phyloP scores from a whole-genome alignment of 2,888 invertebrate species.

The Scaptomyza flava region DNA sequence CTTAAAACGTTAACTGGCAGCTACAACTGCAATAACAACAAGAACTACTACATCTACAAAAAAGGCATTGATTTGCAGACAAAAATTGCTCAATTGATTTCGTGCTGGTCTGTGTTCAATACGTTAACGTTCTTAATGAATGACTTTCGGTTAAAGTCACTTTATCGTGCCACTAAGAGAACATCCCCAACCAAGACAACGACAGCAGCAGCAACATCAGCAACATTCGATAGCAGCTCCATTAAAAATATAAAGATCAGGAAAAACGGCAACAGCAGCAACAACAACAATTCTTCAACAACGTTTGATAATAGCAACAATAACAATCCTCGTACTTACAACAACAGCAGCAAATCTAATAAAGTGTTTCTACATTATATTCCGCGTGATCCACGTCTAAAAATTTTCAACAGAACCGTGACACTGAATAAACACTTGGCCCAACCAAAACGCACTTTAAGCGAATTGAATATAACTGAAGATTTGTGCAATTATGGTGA shows the following conservation, averaged over 20 bases:
- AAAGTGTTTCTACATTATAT: slow-evolving; percentile 84
- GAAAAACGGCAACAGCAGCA: slow-evolving; percentile 39
- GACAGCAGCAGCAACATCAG: slow-evolving; percentile 41
- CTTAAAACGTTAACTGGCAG: slow-evolving; percentile 58
- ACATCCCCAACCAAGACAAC: slow-evolving; percentile 43
- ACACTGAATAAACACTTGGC: slow-evolving; percentile 80
- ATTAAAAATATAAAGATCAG: slow-evolving; percentile 28
- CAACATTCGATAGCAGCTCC: slow-evolving; percentile 43
- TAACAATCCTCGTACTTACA: slow-evolving; percentile 81
- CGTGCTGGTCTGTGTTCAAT: slow-evolving; percentile 75
- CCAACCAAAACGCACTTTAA: slow-evolving; percentile 50
- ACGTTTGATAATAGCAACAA: slow-evolving; percentile 65
- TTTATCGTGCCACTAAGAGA: slow-evolving; percentile 66
- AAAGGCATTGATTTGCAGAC: slow-evolving; percentile 44
- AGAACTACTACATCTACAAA: slow-evolving; percentile 23
- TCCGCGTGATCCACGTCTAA: slow-evolving; percentile 84
- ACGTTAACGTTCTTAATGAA: slow-evolving; percentile 84
- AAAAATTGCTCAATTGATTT: slow-evolving; percentile 58
- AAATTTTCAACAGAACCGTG: slow-evolving; percentile 74
- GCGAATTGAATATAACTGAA: slow-evolving; percentile 81
- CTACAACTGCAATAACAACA: slow-evolving; percentile 55
- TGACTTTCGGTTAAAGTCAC: slow-evolving; percentile 83
- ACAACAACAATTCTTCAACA: slow-evolving; percentile 22
- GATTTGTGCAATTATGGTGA: slow-evolving; percentile 83
- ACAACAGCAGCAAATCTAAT: slow-evolving; percentile 82